Base-by-base conservation (phyloP, 2,888 invertebrate species). In the Eupithecia dodoneata region DNA sequence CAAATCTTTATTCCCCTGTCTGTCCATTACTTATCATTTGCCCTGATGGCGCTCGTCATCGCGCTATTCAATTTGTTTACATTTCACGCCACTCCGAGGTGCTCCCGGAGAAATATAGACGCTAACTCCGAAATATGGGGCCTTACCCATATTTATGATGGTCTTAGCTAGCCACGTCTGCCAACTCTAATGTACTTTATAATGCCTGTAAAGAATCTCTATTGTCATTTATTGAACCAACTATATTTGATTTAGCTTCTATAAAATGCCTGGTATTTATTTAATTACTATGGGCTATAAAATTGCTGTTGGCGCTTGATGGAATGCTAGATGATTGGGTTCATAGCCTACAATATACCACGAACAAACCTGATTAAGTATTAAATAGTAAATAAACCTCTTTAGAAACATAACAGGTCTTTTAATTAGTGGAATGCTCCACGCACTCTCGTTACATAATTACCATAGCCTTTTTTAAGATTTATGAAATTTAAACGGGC, bases 1-100 rank as follows among this genome's bases (percentile, higher is more conserved):
- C 72, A 75, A 78, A 77, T 77, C 77, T 77, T 77, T 74, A 76
- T 74, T 72, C 71, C 49, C 78, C 69, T 78, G n/a, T 9, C 18
- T 81, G 84, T 81, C 85, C 93, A 94, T 95, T 92, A 93, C 86
- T 95, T 93, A 94, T 94, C 91, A 94, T 95, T 94, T 94, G 92
- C 90, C 85, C 80, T 86, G 91, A 89, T 86, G 87, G 59, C 87
- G 87, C 92, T 93, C 94, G 87, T 94, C 94, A 93, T 91, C 87
- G 88, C 88, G 86, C 88, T 89, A 93, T 95, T 93, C 94, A 94
- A 94, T 94, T 94, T 94, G 94, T 94, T 94, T 94, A 94, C 93
- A 94, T 94, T 94, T 93, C 92, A 92, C 92, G 92, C 91, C 91
- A 92, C 92, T 92, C 91, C 86, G 92, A 93, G 93, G 92, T 92